Evolutionary conservation across 1,140 invertebrate genomes (phyloP), one percentile per base, ranked within the genome.

Genomic region (Dinoponera quadriceps): DNA sequence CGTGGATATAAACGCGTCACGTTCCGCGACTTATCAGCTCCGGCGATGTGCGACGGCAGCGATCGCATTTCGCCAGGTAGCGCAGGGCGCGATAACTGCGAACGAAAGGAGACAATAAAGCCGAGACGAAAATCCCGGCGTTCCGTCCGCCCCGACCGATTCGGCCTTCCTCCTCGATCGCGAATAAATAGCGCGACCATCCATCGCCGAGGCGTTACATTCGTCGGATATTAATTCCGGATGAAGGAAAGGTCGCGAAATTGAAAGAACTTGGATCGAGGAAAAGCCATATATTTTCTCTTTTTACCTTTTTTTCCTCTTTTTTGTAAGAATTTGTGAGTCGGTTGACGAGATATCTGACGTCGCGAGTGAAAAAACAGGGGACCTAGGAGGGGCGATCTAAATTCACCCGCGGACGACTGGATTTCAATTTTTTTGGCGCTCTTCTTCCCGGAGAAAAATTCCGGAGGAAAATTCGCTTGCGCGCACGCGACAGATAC

Each of bases 21-120:
- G 75, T 80, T 80, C n/a, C 65, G 65, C 54, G 75, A 80, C 75
- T 80, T 80, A 80, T 80, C 75, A 80, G 22, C 22, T 13, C 14
- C 33, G n/a, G 9, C 66, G 51, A 71, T 80, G 33, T 71, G 65
- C 54, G 65, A 69, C 25, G 65, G 75, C 51, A 80, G 51, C 63
- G 65, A 80, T 80, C 75, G 51, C 75, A 71, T 55, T 69, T 80
- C 33, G 51, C 65, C 65, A 80, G 65, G 51, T 69, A 80, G 48
- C 65, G 44, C n/a, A n/a, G n/a, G n/a, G 7, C 48, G 75, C 33
- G 75, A 80, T 80, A 80, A 80, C 65, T 80, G 51, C 51, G 33
- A 71, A 57, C 33, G 65, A 48, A 80, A 71, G 29, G 22, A 80
- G 65, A 80, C 75, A 80, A 80, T 69, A 80, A 44, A 78, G 38